These are phyloP conservation scores for Ericerus pela DNA, from an alignment of 1,140 invertebrate genomes.

Conservation along the genomic window DNA sequence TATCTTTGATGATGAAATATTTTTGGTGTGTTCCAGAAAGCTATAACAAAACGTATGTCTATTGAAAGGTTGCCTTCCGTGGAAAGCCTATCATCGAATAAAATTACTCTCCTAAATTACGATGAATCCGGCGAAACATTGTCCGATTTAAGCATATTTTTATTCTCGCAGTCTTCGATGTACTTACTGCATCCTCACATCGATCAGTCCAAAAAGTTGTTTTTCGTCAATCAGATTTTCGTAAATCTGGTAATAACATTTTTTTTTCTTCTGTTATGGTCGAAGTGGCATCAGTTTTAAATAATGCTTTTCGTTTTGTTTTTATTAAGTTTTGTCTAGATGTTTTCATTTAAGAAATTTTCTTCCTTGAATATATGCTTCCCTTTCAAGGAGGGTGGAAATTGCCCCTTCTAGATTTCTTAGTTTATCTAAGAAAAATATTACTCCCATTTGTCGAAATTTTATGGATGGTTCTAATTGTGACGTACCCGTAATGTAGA, in stretches of 20 bases:
- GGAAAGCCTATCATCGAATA: not conserved
- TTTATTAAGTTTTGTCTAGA: not conserved
- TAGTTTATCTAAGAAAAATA: not conserved
- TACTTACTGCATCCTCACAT: not conserved
- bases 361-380: not conserved
- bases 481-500: too few species aligned
- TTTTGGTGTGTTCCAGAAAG: not conserved
- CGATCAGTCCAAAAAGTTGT: constrained; percentile 2
- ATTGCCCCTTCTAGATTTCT: not conserved
- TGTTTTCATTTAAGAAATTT: not conserved
- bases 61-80: not conserved
- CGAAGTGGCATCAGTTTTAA: not conserved
- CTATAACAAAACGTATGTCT: not conserved
- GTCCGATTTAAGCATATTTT: not conserved
- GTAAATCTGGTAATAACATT: constrained; percentile 4
- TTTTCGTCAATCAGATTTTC: constrained; percentile 4
- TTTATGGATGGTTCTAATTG: too few species aligned
- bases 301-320: not conserved
- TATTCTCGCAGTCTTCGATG: not conserved
- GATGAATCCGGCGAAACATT: not conserved
- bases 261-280: not conserved
- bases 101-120: not conserved
- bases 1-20: too few species aligned
- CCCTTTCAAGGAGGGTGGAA: not conserved
- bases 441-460: too few species aligned